Evolutionary conservation across 2,113 vertebrate species (phyloP).

Genomic region (Cnemophilus loriae): DNA sequence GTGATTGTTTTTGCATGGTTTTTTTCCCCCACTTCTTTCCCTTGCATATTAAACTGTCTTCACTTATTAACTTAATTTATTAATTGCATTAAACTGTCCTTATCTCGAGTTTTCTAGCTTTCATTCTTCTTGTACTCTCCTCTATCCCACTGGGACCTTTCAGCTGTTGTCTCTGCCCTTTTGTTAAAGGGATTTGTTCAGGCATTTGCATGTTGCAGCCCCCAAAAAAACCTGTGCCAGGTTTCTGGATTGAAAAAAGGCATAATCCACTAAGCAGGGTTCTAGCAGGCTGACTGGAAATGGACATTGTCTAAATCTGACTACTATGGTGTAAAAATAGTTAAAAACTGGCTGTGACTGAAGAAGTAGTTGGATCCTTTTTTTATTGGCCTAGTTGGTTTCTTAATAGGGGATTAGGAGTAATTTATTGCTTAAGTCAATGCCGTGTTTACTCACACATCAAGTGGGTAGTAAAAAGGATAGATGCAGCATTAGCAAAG

Average conservation of each 20-base stretch:
- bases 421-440: constrained; percentile 23
- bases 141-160: neutral
- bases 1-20: neutral
- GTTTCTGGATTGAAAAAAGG: neutral
- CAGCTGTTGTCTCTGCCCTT: neutral
- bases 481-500: constrained; percentile 34
- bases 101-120: neutral
- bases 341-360: neutral
- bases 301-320: neutral
- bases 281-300: neutral
- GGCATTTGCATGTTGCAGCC: neutral
- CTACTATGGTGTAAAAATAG: neutral
- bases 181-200: neutral
- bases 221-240: neutral
- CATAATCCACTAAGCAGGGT: neutral
- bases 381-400: neutral
- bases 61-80: neutral
- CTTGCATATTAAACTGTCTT: neutral
- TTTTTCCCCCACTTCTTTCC: fast-evolving
- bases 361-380: neutral
- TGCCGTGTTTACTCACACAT: constrained; percentile 30
- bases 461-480: constrained; percentile 35
- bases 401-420: constrained; percentile 10
- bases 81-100: neutral
- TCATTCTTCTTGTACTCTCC: neutral